Conservation (phyloP, 2,888 invertebrate species). For the Hypomecis atomaria region DNA sequence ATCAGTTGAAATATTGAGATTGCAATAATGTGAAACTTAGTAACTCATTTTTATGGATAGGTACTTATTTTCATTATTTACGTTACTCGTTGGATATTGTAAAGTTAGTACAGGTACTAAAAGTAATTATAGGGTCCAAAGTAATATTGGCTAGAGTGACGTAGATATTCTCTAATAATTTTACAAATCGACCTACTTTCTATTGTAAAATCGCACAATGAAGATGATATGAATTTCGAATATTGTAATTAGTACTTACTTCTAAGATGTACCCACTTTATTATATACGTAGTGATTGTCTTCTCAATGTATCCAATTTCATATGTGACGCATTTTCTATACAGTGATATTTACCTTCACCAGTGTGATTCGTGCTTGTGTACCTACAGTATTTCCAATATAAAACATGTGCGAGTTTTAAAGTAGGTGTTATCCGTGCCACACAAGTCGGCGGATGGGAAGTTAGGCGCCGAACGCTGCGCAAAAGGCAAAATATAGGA, state of each 20-base stretch:
- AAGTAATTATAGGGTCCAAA: conserved; percentile 72
- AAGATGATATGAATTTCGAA: conserved; percentile 4
- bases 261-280: not conserved
- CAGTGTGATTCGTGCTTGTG: no score
- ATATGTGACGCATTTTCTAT: no score
- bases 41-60: not conserved
- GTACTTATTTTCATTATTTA: conserved; percentile 31
- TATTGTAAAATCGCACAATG: conserved; percentile 22
- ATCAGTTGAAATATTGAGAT: conserved; percentile 10
- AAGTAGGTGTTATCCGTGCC: no score
- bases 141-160: conserved; percentile 58
- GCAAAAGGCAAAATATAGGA: no score
- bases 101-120: conserved; percentile 64
- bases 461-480: no score
- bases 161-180: conserved; percentile 23
- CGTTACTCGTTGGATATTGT: conserved; percentile 51
- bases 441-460: no score
- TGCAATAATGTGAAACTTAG: not conserved
- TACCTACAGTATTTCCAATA: no score
- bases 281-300: no score
- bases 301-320: no score
- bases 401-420: no score
- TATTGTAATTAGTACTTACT: not conserved
- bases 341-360: no score
- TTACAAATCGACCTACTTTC: conserved; percentile 6